Conservation (phyloP, 2,113 vertebrate species). For the Bos taurus region DNA sequence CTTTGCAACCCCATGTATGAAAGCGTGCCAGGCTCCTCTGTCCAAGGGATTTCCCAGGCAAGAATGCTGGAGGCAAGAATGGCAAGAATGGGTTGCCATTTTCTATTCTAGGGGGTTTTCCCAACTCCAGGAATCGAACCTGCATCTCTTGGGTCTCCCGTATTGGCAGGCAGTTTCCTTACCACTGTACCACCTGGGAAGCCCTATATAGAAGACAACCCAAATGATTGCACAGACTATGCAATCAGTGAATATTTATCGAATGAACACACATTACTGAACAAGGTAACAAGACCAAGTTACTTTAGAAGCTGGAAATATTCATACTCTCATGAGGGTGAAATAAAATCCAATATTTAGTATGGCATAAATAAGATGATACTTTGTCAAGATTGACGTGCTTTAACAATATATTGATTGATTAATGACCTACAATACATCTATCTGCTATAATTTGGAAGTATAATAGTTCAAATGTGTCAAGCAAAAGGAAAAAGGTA, state of each 20-base stretch:
- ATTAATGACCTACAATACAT: neutral
- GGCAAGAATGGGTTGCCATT: neutral
- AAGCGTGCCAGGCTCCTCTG: neutral
- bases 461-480: neutral
- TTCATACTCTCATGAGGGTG: neutral
- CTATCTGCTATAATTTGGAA: neutral
- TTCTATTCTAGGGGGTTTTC: neutral
- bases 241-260: neutral
- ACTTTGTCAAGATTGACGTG: neutral
- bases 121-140: neutral
- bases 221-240: neutral
- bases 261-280: neutral
- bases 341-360: neutral
- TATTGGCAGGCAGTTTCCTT: neutral
- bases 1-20: neutral
- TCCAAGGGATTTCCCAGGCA: neutral
- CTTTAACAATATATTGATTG: neutral
- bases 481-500: neutral
- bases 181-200: neutral
- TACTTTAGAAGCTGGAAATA: neutral
- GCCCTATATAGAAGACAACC: neutral
- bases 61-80: neutral
- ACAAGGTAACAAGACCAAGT: neutral
- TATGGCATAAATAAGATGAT: neutral
- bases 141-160: neutral